Conservation (phyloP, 2,888 invertebrate genomes). For the Plagodis pulveraria region DNA sequence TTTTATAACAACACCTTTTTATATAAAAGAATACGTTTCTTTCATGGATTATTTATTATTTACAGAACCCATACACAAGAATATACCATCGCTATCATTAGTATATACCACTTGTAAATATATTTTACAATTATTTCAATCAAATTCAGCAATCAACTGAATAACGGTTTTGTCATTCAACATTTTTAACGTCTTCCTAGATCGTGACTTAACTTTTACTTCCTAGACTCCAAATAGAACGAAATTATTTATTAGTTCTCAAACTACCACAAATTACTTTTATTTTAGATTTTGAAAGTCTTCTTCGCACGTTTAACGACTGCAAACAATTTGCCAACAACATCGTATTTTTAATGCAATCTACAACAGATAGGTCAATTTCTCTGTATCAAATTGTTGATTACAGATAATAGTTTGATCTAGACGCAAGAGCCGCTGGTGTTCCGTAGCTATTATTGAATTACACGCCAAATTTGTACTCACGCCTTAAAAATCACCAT, state of each 20-base stretch:
- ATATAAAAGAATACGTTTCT: too few species aligned
- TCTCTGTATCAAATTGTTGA: conserved; percentile 73
- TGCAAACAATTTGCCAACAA: conserved; percentile 46
- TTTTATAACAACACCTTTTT: background rate
- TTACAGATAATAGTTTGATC: conserved; percentile 68
- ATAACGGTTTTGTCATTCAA: conserved; percentile 1
- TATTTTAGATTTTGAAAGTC: conserved; percentile 50
- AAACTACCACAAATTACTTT: conserved; percentile 18
- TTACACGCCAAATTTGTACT: conserved; percentile 72
- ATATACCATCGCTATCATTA: too few species aligned
- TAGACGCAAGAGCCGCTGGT: conserved; percentile 76
- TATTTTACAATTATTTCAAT: background rate
- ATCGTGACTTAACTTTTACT: conserved; percentile 20
- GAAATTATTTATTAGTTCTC: conserved; percentile 7
- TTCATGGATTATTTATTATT: too few species aligned
- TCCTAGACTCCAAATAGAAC: conserved; percentile 8
- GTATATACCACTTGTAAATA: too few species aligned
- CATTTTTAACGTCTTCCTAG: conserved; percentile 1
- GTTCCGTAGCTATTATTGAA: conserved; percentile 77
- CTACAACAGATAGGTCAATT: conserved; percentile 54
- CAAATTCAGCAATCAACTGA: background rate
- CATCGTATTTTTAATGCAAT: conserved; percentile 30
- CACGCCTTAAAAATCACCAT: conserved; percentile 65
- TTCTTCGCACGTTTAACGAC: conserved; percentile 39
- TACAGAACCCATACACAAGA: too few species aligned